A percentile compares a stretch with the other conserved stretches of the same genome.
These are phyloP conservation scores for Arenicola marina DNA, from an alignment of 2,888 invertebrate species.

Conservation along the genomic window DNA sequence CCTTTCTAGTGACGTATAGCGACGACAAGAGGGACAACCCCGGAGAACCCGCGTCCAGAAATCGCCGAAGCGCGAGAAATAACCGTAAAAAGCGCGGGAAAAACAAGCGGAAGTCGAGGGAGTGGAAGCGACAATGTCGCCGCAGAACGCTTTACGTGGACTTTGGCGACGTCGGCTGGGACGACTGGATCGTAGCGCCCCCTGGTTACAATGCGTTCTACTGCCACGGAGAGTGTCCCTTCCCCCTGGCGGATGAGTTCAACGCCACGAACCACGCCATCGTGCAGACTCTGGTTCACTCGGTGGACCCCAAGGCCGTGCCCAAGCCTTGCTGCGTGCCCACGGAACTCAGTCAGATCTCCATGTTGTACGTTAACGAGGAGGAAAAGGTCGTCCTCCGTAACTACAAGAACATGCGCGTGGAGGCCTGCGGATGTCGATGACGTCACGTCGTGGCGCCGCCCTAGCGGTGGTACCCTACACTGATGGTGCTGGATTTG, in stretches of 20 bases:
- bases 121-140: slow-evolving; percentile 68
- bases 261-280: slow-evolving; percentile 99
- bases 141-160: slow-evolving; percentile 90
- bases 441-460: too few species aligned
- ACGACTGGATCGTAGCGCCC: slow-evolving; percentile 98
- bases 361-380: slow-evolving; percentile 95
- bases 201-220: slow-evolving; percentile 95
- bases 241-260: slow-evolving; percentile 89
- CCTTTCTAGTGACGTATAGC: slow-evolving; percentile 2
- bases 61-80: neutral
- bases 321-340: slow-evolving; percentile 98
- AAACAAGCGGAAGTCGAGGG: neutral
- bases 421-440: slow-evolving; percentile 97
- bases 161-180: slow-evolving; percentile 96
- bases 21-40: neutral
- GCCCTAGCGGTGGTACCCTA: too few species aligned
- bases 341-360: slow-evolving; percentile 88
- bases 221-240: slow-evolving; percentile 94
- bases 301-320: slow-evolving; percentile 72
- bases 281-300: slow-evolving; percentile 64
- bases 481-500: too few species aligned
- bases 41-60: neutral
- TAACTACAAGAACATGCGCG: slow-evolving; percentile 99
- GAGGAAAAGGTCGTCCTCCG: slow-evolving; percentile 93
- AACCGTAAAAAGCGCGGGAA: neutral